Evolutionary conservation across 2,888 invertebrate species (phyloP), one percentile per base, ranked within the genome.

Genomic region (Andrena hattorfiana): DNA sequence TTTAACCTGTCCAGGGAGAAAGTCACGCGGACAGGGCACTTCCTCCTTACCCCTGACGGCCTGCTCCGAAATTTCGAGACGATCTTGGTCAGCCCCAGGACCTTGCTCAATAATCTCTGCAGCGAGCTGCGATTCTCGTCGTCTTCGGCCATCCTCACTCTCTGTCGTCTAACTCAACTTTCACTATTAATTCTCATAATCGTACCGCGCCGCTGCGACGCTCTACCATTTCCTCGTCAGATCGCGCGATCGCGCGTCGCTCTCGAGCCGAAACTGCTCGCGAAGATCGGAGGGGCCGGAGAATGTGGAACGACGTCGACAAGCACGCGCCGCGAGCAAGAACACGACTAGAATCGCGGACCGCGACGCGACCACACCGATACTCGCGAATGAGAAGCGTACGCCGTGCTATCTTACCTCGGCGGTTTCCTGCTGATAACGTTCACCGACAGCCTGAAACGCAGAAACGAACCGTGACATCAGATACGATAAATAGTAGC

Each of bases 401-500:
- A 54, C 82, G 78, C 78, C 77, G 84, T 84, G 84, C 84, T 92
- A 92, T 92, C 92, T 92, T 87, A 92, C 91, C 91, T 90, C 91
- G 81, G 87, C 86, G 89, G 91, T 89, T 92, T 92, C 92, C 92
- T 91, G 92, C 89, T 90, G 92, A 92, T 92, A 92, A 81, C 89
- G 89, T 83, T 89, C 90, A 72, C 85, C 85, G 83, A 73, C 85
- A 66, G 84, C 78, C 88, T 90, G 89, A 81, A 90, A 88, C 81
- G 86, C 85, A 89, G 84, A 87, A 89, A 85, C 77, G 75, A 75
- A 86, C 72, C 80, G 72, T 85, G 88, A 87, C 84, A 85, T 89
- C 85, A 87, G 80, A 78, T 72, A 54, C 5, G n/a, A 32, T 42
- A 51, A 73, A 77, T 59, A 60, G 32, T 16, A 74, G 42, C 23